These are phyloP conservation scores for Acomys russatus DNA, from an alignment of 2,797 vertebrate species.

Conservation along the genomic window DNA sequence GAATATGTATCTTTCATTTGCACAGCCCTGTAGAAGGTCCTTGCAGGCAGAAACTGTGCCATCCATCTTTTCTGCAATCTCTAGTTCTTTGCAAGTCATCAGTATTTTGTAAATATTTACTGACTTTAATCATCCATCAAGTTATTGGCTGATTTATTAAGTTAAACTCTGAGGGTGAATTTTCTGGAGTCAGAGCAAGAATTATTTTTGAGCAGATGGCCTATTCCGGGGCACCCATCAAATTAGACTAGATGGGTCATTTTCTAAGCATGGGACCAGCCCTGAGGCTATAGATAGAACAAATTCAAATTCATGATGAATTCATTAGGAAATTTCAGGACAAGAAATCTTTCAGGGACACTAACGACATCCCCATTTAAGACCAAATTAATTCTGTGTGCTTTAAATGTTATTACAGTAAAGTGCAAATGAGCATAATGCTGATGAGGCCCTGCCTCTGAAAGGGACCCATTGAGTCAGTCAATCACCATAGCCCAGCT, in stretches of 20 bases:
- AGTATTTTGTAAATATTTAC: constrained; percentile 72
- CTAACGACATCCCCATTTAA: constrained; percentile 79
- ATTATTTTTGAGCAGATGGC: constrained; percentile 69
- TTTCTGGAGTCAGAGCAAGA: constrained; percentile 47
- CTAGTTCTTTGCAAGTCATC: background rate
- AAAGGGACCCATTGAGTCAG: constrained; percentile 69
- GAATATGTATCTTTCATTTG: constrained; percentile 27
- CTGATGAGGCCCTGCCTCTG: constrained; percentile 53
- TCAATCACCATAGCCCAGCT: background rate
- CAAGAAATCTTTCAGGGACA: constrained; percentile 78
- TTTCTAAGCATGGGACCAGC: constrained; percentile 68
- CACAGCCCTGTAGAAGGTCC: background rate
- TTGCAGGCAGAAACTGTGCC: background rate
- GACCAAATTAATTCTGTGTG: constrained; percentile 76
- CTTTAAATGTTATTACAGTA: constrained; percentile 82
- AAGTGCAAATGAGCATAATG: constrained; percentile 70
- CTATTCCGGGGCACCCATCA: constrained; percentile 58
- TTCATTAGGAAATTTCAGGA: constrained; percentile 71
- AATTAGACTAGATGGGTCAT: constrained; percentile 69
- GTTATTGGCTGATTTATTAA: constrained; percentile 75
- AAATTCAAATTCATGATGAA: constrained; percentile 74
- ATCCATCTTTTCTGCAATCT: constrained; percentile 19
- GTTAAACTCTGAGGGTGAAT: constrained; percentile 16
- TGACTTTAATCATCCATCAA: constrained; percentile 64
- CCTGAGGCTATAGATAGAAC: constrained; percentile 67